phyloP scores from a whole-genome alignment of 1,140 invertebrate species.

The Pogonomyrmex barbatus region DNA sequence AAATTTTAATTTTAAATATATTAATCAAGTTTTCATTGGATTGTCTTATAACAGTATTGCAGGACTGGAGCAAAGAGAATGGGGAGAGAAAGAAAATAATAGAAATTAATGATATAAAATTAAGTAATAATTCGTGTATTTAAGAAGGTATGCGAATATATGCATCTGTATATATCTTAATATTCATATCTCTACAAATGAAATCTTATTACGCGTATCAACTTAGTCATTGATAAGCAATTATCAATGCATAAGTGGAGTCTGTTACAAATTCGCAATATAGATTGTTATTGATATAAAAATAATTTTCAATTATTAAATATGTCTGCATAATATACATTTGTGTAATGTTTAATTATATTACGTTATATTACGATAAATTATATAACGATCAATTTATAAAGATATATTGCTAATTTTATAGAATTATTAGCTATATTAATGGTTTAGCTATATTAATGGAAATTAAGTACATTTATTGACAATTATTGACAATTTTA shows the following conservation, averaged over 20 bases:
- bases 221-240: neutral
- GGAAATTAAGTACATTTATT: constrained; percentile 10
- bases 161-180: neutral
- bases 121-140: neutral
- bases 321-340: neutral
- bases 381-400: no score
- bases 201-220: neutral
- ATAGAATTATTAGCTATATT: neutral
- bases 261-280: neutral
- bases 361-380: no score
- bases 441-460: neutral
- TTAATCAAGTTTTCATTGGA: neutral
- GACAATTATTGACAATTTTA: neutral
- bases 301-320: neutral
- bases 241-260: neutral
- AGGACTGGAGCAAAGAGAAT: neutral
- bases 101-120: neutral
- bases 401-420: neutral
- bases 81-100: neutral
- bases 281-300: neutral
- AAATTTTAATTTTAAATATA: neutral
- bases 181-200: neutral
- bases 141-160: neutral
- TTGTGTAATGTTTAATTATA: no score
- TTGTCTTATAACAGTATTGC: neutral